Percentiles rank a stretch among this genome's conserved stretches.
These are phyloP conservation scores for Oreotrochilus melanogaster DNA, from an alignment of 2,113 vertebrate genomes.

Conservation along the genomic window DNA sequence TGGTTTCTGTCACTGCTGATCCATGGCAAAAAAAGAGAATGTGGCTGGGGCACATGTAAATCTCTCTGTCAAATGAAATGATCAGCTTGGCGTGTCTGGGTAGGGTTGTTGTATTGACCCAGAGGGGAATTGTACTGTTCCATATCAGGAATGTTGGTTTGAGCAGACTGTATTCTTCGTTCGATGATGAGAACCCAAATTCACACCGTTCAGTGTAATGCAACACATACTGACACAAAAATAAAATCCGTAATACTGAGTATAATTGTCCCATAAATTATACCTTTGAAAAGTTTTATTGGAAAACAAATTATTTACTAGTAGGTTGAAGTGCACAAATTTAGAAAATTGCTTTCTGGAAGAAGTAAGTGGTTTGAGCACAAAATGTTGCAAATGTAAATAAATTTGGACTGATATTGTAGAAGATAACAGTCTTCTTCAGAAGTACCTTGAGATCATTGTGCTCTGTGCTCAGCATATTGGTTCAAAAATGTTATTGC, in stretches of 20 bases:
- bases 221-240: not conserved
- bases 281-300: not conserved
- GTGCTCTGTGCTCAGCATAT: not conserved
- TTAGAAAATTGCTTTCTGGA: not conserved
- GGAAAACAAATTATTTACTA: not conserved
- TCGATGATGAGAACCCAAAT: not conserved
- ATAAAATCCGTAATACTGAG: not conserved
- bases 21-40: not conserved
- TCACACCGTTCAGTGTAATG: not conserved
- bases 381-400: not conserved
- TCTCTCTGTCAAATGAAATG: not conserved
- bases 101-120: not conserved
- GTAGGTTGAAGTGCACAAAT: not conserved
- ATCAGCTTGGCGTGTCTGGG: fast-evolving
- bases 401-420: not conserved
- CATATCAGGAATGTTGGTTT: not conserved
- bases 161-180: not conserved
- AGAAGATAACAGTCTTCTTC: not conserved
- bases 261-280: not conserved
- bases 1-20: not conserved
- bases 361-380: not conserved
- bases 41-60: not conserved
- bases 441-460: not conserved
- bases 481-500: not conserved
- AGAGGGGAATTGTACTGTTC: not conserved